Evolutionary conservation across 2,888 invertebrate species (phyloP), one percentile per base, ranked within the genome.

Genomic region (Philhelius pedissequus): DNA sequence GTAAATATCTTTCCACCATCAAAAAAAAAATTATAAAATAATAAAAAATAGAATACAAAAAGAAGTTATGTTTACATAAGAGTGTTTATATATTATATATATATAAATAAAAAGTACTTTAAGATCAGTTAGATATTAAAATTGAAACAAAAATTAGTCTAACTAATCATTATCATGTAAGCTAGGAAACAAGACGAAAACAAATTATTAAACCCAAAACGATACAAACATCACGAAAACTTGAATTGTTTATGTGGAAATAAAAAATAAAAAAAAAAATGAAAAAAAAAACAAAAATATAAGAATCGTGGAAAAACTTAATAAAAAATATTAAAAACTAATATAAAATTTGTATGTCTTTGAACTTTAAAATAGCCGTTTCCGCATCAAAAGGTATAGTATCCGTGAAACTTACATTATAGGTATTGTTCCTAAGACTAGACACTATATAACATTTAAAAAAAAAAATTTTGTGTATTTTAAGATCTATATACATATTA

Each of bases 141-240:
- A 48, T 78, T 68, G 50, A 52, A 48, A 71, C 70, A 78, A 52
- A 50, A 78, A 73, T 78, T 83, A 83, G 82, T 83, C 50, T 74
- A 79, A 79, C 82, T 83, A 83, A 83, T 83, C 78, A 83, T 74
- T 78, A 83, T 74, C 27, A 82, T 27, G 15, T 83, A 83, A 78
- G 68, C 50, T 50, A 60, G 56, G 56, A 74, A 54, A 74, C 78
- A 69, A 52, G 58, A 40, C 73, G 78, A 74, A 58, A 43, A 69
- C 11, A 78, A 68, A 22, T 77, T 71, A 48, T 25, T 45, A 75
- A 48, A 76, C 48, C n/a, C n/a, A 74, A 54, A 69, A 69, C 43
- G 35, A 64, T 64, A 54, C 22, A 66, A 35, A 75, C 48, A 52
- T 35, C 78, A 78, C 50, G 18, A 75, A 80, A 18, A 25, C 43